A percentile compares a stretch with the other conserved stretches of the same genome.
Conservation (phyloP, 1,140 invertebrate genomes). For the Scaptomyza graminum region DNA sequence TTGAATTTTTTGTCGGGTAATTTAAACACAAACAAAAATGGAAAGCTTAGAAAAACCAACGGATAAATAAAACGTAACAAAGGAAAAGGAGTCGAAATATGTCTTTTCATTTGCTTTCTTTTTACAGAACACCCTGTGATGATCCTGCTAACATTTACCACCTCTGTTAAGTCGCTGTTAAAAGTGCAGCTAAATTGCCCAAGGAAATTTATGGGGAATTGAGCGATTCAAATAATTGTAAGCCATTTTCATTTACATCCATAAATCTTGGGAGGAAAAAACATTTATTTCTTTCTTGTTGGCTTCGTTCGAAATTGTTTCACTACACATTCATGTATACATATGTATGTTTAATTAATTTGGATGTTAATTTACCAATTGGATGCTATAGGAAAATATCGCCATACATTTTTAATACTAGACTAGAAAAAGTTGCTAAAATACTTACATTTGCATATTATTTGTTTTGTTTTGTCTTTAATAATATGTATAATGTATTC, state of each 20-base stretch:
- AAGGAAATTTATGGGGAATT: neutral
- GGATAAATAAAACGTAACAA: slow-evolving; percentile 79
- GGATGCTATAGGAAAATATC: slow-evolving; percentile 40
- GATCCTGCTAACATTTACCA: too few species aligned
- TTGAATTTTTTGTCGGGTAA: slow-evolving; percentile 62
- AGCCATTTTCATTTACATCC: slow-evolving; percentile 17
- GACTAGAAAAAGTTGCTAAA: slow-evolving; percentile 55
- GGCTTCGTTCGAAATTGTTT: slow-evolving; percentile 36
- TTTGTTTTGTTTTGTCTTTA: neutral
- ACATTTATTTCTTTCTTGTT: slow-evolving; percentile 48
- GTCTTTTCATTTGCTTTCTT: slow-evolving; percentile 28
- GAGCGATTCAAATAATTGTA: slow-evolving; percentile 6
- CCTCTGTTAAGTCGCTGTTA: neutral
- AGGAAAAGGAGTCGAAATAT: slow-evolving; percentile 52
- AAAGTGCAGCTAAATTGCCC: neutral
- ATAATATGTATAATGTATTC: slow-evolving; percentile 38
- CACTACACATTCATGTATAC: slow-evolving; percentile 48
- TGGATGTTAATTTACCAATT: slow-evolving; percentile 40
- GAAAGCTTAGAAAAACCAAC: slow-evolving; percentile 51
- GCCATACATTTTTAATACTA: slow-evolving; percentile 39
- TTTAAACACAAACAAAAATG: slow-evolving; percentile 40
- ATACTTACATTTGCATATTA: slow-evolving; percentile 30
- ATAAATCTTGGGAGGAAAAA: slow-evolving; percentile 22
- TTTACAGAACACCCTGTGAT: neutral
- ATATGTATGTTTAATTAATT: slow-evolving; percentile 15